These are phyloP conservation scores for Stictocephala bisonia DNA, from an alignment of 2,888 invertebrate species.

Conservation along the genomic window DNA sequence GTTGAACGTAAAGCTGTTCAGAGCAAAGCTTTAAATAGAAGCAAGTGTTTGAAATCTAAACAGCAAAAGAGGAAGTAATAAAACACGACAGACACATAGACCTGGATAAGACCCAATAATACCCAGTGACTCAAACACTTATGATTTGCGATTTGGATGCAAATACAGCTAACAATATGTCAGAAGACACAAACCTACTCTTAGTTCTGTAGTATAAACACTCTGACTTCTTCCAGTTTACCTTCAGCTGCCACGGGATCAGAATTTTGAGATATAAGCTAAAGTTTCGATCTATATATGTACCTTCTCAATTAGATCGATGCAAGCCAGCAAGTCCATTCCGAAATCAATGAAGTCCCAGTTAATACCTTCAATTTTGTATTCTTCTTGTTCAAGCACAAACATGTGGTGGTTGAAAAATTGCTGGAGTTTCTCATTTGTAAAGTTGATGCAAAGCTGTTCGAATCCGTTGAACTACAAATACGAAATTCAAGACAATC, in stretches of 20 bases:
- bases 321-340: slow-evolving; percentile 98
- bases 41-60: too few species aligned
- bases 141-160: too few species aligned
- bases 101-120: too few species aligned
- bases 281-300: slow-evolving; percentile 1
- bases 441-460: slow-evolving; percentile 99
- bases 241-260: not conserved
- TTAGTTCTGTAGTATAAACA: too few species aligned
- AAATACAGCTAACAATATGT: too few species aligned
- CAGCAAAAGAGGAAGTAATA: too few species aligned
- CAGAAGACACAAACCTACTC: too few species aligned
- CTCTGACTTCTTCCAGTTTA: not conserved
- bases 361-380: slow-evolving; percentile 95
- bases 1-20: too few species aligned
- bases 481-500: not conserved
- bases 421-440: slow-evolving; percentile 99
- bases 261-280: not conserved
- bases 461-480: slow-evolving; percentile 96
- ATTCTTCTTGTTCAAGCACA: slow-evolving; percentile 99
- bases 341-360: slow-evolving; percentile 99
- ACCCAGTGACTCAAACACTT: too few species aligned
- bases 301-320: slow-evolving; percentile 98
- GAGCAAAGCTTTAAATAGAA: too few species aligned
- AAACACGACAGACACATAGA: too few species aligned
- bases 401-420: slow-evolving; percentile 99